Evolutionary conservation across 2,113 vertebrate genomes (phyloP), one percentile per base, ranked within the genome.

Genomic region (Tragelaphus imberbis): DNA sequence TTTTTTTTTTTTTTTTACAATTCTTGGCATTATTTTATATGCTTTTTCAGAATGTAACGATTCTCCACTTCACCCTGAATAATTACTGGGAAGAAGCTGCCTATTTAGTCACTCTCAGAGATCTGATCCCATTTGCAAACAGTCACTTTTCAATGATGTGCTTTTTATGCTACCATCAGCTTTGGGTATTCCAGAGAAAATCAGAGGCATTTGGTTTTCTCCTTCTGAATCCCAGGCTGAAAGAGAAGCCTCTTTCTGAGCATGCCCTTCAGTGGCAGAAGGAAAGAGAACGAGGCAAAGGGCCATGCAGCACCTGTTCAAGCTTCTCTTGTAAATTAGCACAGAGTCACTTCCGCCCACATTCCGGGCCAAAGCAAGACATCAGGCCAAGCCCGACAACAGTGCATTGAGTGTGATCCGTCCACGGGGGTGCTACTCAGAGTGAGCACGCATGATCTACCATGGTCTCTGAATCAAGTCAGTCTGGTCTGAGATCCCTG

Each of bases 261-360:
- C 5, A 0, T n/a, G 53, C 14, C n/a, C 3, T 44, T 88, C 53
- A 7, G 61, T 25, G 21, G 28, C 55, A 14, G 36, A 56, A n/a
- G 28, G 21, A 47, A 63, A 63, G 65, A 65, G 6, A 28, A n/a
- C 11, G 1, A 61, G 63, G 79, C 2, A 36, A 63, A 56, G 40
- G 56, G 25, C 30, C 30, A 2, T 0, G 5, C 28, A 11, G 47
- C 16, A 4, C 44, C n/a, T 14, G 8, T 8, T 30, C n/a, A 55
- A 75, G 55, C 25, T 5, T n/a, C 61, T 23, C 21, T 63, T 19
- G 12, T 84, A 91, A 84, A 86, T 27, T 87, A 63, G 28, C 84
- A 75, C 7, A 25, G 30, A 53, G 71, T 59, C 25, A 6, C 14
- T 55, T 44, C 4, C 23, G 7, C 16, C 71, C 59, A 75, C 13